phyloP scores from a whole-genome alignment of 2,888 invertebrate species.

The Orthosia gracilis region DNA sequence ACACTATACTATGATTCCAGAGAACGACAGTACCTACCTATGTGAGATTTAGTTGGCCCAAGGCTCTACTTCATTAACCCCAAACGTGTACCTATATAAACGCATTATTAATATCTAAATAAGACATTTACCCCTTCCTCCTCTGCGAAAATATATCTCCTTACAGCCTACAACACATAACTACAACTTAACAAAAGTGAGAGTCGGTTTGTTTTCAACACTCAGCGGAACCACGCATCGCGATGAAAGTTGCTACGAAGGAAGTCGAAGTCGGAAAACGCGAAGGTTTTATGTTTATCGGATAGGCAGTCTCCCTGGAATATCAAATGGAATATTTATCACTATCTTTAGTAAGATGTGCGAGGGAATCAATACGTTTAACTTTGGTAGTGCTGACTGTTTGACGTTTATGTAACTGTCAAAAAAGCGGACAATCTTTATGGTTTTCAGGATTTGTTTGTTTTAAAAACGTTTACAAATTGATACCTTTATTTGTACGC shows the following conservation, averaged over 20 bases:
- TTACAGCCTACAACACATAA: not conserved
- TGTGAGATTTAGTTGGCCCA: no score
- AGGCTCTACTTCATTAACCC: no score
- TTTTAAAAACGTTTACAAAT: not conserved
- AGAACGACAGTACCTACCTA: not conserved
- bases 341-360: slow-evolving; percentile 20
- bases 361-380: slow-evolving; percentile 21
- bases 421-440: not conserved
- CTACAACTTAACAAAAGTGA: slow-evolving; percentile 13
- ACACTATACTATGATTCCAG: no score
- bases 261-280: slow-evolving; percentile 21
- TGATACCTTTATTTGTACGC: not conserved
- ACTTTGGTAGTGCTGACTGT: slow-evolving; percentile 16
- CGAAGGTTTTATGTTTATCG: slow-evolving; percentile 27
- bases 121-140: not conserved
- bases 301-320: slow-evolving; percentile 45
- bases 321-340: slow-evolving; percentile 54
- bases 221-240: slow-evolving; percentile 40
- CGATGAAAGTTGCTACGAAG: slow-evolving; percentile 30
- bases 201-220: slow-evolving; percentile 30
- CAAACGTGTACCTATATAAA: no score
- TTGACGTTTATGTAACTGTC: not conserved
- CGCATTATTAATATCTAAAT: no score
- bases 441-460: not conserved
- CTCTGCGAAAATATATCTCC: not conserved